Percentiles rank a stretch among this genome's conserved stretches.
These are phyloP conservation scores for Aleiodes leptofemur DNA, from an alignment of 2,888 invertebrate genomes.

Conservation along the genomic window DNA sequence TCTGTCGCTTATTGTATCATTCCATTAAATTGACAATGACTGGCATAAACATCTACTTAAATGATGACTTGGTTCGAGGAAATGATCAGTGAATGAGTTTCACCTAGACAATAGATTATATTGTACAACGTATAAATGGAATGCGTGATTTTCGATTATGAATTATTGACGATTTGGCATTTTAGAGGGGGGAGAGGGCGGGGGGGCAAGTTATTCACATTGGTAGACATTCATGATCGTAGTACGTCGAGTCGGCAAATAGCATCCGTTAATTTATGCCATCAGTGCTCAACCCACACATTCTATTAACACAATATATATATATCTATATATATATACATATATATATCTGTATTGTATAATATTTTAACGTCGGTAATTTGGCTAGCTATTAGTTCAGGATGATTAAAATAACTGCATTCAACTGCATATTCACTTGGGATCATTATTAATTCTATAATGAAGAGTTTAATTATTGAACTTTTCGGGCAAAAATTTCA, in stretches of 20 bases:
- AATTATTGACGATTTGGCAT: conserved; percentile 54
- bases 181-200: neutral
- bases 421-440: conserved; percentile 37
- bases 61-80: conserved; percentile 8
- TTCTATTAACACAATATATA: conserved; percentile 18
- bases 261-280: conserved; percentile 55
- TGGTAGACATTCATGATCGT: conserved; percentile 50
- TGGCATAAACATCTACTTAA: too few relatives aligned
- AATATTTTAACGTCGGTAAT: conserved; percentile 45
- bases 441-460: conserved; percentile 53
- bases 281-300: conserved; percentile 39
- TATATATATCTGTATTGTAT: conserved; percentile 10
- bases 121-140: conserved; percentile 1
- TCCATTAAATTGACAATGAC: too few relatives aligned
- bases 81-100: neutral
- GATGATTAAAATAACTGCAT: conserved; percentile 59
- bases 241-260: conserved; percentile 52
- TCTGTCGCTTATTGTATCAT: too few relatives aligned
- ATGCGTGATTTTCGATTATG: conserved; percentile 52
- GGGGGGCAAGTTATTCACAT: conserved; percentile 37
- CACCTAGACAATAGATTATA: conserved; percentile 16
- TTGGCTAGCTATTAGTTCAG: conserved; percentile 54
- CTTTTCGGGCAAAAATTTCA: neutral
- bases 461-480: conserved; percentile 51
- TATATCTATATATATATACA: neutral